Base-by-base conservation (phyloP, 2,888 invertebrate species). In the Ernsta delagoae region DNA sequence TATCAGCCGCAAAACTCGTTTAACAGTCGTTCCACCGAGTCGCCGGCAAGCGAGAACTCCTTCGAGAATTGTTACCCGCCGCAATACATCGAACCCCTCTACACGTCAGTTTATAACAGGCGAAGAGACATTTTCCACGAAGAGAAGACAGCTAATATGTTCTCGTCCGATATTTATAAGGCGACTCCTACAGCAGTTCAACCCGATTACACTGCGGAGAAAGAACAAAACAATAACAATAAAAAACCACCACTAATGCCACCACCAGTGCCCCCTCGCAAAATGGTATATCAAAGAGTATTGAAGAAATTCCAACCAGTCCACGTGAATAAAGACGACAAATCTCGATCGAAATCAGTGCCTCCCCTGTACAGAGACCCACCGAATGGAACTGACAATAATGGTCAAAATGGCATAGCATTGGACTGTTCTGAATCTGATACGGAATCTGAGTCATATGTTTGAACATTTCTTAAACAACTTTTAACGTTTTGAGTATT, bases 291-390 rank as follows among this genome's bases (percentile, higher is more conserved):
- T 77, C 92, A 92, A 77, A 85, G 90, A 76, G 89, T 93, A 4
- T 83, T 95, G 56, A 94, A 95, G 83, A 95, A 95, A 78, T 90
- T 95, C 75, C 95, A 95, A 68, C 95, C 95, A 0, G 95, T 95
- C 36, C 95, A 95, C 77, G 94, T 95, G 75, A 95, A 92, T 75
- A 94, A 94, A 70, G 95, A 95, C 34, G 95, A 95, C 61, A 93
- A 94, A 72, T 84, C 87, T 0, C 85, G 93, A 36, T 93, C 93
- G 3, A 92, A 92, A 74, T 92, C 93, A 24, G 92, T 92, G 39
- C 92, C 93, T 7, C 89, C 93, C 0, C 75, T 90, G n/a, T 92
- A 92, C 78, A 79, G 90, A 60, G 90, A 91, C 70, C 89, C 88
- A n/a, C 85, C 88, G 16, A 88, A 87, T 72, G 85, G 87, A 67